Evolutionary conservation across 2,797 vertebrate genomes (phyloP).

Genomic region (Hoplostethus mediterraneus): DNA sequence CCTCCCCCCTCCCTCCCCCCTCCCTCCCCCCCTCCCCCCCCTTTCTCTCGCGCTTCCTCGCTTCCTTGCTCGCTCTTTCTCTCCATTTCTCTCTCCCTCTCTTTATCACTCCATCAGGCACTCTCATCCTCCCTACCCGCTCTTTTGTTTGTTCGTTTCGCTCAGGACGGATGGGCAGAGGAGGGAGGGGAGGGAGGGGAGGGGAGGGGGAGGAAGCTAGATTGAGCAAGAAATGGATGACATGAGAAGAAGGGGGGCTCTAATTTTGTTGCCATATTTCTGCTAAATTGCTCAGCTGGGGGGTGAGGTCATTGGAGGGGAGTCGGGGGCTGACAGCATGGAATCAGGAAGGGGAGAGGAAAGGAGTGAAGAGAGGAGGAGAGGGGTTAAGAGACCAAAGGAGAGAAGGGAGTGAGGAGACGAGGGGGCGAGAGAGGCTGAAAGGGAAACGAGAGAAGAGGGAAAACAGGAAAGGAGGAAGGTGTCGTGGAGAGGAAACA

Average conservation of each 20-base stretch:
- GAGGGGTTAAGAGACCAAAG: too few species aligned
- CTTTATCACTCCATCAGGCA: conserved; percentile 73
- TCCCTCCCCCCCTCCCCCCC: conserved; percentile 58
- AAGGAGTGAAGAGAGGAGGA: not conserved
- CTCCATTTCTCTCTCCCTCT: conserved; percentile 46
- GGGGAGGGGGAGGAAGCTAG: conserved; percentile 18
- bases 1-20: conserved; percentile 57
- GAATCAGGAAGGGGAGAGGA: conserved; percentile 27
- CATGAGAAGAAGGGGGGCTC: conserved; percentile 49
- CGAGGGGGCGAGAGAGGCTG: not conserved
- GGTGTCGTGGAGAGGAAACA: conserved; percentile 47
- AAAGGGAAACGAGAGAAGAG: conserved; percentile 46
- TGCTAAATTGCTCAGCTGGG: conserved; percentile 71
- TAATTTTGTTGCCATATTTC: conserved; percentile 83
- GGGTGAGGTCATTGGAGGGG: conserved; percentile 50
- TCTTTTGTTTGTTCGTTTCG: conserved; percentile 70
- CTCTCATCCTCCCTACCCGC: conserved; percentile 62
- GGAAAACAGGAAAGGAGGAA: conserved; percentile 54
- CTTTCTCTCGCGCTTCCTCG: conserved; percentile 38
- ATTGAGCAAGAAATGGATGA: conserved; percentile 39
- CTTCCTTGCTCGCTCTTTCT: conserved; percentile 32
- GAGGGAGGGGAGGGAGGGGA: not conserved
- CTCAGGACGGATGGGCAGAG: conserved; percentile 16
- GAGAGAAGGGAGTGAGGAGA: not conserved
- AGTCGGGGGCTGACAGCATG: conserved; percentile 53